Evolutionary conservation across 2,888 invertebrate species (phyloP), one percentile per base, ranked within the genome.

Genomic region (Aphelenchoides bicaudatus): DNA sequence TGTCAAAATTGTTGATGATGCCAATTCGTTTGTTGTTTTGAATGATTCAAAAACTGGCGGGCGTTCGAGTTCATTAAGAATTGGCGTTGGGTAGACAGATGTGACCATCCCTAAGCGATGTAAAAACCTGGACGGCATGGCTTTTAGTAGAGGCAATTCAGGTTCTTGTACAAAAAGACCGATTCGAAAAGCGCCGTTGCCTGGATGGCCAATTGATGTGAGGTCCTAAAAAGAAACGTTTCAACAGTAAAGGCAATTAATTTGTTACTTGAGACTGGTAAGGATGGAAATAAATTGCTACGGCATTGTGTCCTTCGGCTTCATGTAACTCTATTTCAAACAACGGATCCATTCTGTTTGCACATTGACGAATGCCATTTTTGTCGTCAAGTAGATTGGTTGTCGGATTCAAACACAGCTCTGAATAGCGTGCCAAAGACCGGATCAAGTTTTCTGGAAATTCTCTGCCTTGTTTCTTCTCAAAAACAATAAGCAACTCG

Each of bases 41-140:
- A 59, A 51, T 30, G 19, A 25, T 10, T 10, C 51, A 62, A 70
- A 76, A 19, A 70, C 52, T 2, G 71, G 30, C 29, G 52, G 61
- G 5, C 74, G 58, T n/a, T 65, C 58, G 3, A 65, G 51, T 2
- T 56, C 47, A 48, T 76, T 78, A 43, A 75, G 66, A 25, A 76
- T 54, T 5, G 77, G 74, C 10, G 56, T 65, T 3, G 77, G 77
- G 55, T 71, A 77, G 19, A 62, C 73, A 75, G 49, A 29, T 59
- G n/a, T n/a, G 25, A 37, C 4, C 3, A 70, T 58, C n/a, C 74
- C 77, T 13, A 77, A 55, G 19, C 70, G 56, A 43, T 70, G 58
- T 19, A 77, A 59, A 3, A 78, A 39, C 28, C 77, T 53, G 50
- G 66, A 63, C 19, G 76, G 75, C 19, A 65, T 60, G 6, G 71